Conservation (phyloP, 2,113 vertebrate genomes). For the Centropus bengalensis region DNA sequence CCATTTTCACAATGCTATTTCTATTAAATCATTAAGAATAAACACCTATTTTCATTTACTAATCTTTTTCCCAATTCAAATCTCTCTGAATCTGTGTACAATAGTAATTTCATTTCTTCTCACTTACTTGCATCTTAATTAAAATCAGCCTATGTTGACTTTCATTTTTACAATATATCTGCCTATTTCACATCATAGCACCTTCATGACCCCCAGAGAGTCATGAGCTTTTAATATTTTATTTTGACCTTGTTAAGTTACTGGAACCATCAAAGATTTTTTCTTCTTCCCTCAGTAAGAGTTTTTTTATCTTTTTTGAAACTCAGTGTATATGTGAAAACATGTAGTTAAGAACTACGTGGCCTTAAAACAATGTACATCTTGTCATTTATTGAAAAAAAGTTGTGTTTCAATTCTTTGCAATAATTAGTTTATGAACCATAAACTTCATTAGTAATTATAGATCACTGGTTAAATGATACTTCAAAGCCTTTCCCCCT, state of each 20-base stretch:
- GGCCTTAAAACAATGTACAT: not conserved
- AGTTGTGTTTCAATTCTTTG: not conserved
- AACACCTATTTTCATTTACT: slow-evolving; percentile 42
- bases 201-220: slow-evolving; percentile 31
- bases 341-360: not conserved
- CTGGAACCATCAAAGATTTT: slow-evolving; percentile 50
- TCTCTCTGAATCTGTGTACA: slow-evolving; percentile 26
- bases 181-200: slow-evolving; percentile 64
- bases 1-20: not conserved
- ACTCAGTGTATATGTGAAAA: not conserved
- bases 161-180: slow-evolving; percentile 56
- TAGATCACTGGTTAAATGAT: not conserved
- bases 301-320: not conserved
- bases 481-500: not conserved
- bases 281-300: slow-evolving; percentile 28
- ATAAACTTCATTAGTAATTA: not conserved
- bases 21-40: slow-evolving; percentile 39
- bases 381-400: not conserved
- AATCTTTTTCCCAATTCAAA: slow-evolving; percentile 55
- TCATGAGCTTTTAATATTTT: slow-evolving; percentile 65
- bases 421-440: not conserved
- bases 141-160: slow-evolving; percentile 59
- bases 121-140: slow-evolving; percentile 71
- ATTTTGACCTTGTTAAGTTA: slow-evolving; percentile 67
- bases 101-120: slow-evolving; percentile 46